Evolutionary conservation across 2,113 vertebrate species (phyloP).

Genomic region (Anser cygnoides): DNA sequence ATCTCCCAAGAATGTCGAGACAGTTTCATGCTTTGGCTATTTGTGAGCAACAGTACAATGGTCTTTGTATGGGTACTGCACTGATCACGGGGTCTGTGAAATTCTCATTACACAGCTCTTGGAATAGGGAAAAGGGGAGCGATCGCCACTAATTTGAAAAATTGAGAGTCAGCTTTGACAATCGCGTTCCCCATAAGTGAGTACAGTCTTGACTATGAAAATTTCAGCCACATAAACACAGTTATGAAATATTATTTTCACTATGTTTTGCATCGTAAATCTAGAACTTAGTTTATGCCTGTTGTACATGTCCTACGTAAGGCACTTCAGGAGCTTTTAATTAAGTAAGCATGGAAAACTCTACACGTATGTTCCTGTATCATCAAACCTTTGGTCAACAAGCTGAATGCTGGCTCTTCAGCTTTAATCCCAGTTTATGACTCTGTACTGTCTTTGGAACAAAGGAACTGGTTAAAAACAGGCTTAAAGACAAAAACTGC

Average conservation of each 20-base stretch:
- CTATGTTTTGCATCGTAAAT: background rate
- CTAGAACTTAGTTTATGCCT: background rate
- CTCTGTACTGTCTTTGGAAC: background rate
- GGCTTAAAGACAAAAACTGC: background rate
- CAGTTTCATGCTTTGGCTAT: background rate
- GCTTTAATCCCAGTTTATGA: background rate
- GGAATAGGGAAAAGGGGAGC: background rate
- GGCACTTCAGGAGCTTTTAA: background rate
- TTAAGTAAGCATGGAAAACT: background rate
- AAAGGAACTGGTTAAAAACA: slow-evolving; percentile 8
- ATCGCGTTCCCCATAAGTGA: background rate
- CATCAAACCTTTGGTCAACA: background rate
- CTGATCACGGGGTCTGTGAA: background rate
- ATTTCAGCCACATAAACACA: background rate
- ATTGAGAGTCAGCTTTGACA: background rate
- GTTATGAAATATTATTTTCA: background rate
- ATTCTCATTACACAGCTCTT: background rate
- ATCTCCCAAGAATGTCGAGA: background rate
- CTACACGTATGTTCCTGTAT: background rate
- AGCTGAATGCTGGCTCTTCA: background rate
- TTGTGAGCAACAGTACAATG: background rate
- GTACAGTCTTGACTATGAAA: background rate
- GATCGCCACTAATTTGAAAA: background rate
- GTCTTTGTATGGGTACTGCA: background rate
- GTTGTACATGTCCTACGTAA: background rate